A percentile compares a stretch with the other conserved stretches of the same genome.
phyloP scores from a whole-genome alignment of 2,113 vertebrate species.

The Delphinapterus leucas region DNA sequence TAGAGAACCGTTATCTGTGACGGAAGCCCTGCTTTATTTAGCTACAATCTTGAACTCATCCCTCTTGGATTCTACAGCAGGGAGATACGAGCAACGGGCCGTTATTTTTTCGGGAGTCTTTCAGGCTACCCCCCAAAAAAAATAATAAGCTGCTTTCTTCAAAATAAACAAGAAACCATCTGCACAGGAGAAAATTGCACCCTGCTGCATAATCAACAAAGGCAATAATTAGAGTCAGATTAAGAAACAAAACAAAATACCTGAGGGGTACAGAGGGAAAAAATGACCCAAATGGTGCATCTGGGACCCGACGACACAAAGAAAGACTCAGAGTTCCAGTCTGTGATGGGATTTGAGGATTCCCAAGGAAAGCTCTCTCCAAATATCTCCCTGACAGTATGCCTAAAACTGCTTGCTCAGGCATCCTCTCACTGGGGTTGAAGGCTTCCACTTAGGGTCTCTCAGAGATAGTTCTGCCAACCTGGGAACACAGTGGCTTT shows the following conservation, averaged over 20 bases:
- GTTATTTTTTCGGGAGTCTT: neutral
- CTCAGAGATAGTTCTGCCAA: neutral
- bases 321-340: no score
- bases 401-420: accelerated
- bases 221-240: neutral
- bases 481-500: accelerated
- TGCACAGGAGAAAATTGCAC: neutral
- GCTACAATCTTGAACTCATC: neutral
- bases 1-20: accelerated
- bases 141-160: neutral
- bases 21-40: neutral
- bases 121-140: neutral
- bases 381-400: accelerated
- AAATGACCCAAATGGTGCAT: neutral
- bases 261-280: neutral
- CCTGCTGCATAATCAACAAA: neutral
- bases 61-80: neutral
- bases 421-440: accelerated
- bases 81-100: neutral
- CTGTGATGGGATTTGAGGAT: neutral
- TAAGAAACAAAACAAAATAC: neutral
- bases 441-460: accelerated
- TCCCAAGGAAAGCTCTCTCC: neutral
- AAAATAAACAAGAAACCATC: neutral
- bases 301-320: neutral